Conservation (phyloP, 2,888 invertebrate species). For the Apodemia mormo region DNA sequence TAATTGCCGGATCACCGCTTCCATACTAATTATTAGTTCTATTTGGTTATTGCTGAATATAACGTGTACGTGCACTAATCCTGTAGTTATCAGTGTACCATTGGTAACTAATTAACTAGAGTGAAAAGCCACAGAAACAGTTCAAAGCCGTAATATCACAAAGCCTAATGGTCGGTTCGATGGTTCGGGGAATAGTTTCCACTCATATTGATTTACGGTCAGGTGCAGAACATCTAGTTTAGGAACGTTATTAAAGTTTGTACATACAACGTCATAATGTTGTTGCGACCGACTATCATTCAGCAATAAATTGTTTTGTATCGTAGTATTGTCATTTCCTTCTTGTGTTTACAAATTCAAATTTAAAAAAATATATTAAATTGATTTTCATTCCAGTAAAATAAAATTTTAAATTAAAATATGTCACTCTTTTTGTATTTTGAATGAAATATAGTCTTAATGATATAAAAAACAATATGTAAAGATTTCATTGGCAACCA, state of each 20-base stretch:
- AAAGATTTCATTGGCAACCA: no score
- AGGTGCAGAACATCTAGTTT: constrained; percentile 14
- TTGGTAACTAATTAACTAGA: constrained; percentile 34
- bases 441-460: no score
- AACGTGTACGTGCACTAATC: neutral
- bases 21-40: neutral
- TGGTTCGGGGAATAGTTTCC: constrained; percentile 25
- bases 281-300: neutral
- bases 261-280: neutral
- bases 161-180: constrained; percentile 28
- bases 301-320: neutral
- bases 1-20: neutral
- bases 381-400: no score
- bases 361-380: no score
- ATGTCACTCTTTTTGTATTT: no score
- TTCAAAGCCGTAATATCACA: constrained; percentile 26
- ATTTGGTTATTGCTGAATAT: neutral
- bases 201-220: constrained; percentile 22
- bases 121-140: constrained; percentile 29
- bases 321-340: neutral
- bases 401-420: no score
- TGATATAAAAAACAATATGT: no score
- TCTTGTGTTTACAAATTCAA: neutral
- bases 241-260: constrained; percentile 17
- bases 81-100: neutral